Evolutionary conservation across 2,113 vertebrate genomes (phyloP), one percentile per base, ranked within the genome.

Genomic region (Engraulis encrasicolus): DNA sequence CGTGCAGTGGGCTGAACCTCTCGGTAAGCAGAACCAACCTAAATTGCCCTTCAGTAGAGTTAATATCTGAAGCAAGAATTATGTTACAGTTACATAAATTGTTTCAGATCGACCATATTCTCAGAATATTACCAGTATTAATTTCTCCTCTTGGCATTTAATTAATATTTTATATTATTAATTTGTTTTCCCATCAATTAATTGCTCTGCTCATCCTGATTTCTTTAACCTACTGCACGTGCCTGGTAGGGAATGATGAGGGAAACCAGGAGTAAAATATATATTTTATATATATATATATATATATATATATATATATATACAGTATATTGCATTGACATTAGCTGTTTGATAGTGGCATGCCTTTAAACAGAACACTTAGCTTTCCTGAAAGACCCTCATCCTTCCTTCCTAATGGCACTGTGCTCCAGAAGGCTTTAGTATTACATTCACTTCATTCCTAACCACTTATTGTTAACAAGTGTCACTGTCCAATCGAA

Each of bases 1-100:
- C 61, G 61, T 71, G 61, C 61, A 71, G 27, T 71, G 61, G 61
- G 61, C 61, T 31, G 61, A 31, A 71, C 61, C 61, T 34, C 61
- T 71, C 23, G 61, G 61, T 71, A 34, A 71, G 61, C 27, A 71
- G 61, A 14, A 71, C 0, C 1, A 61, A 61, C 23, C 23, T 1
- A 61, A 14, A 11, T 20, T 6, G 11, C 6, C 1, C 11, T 71
- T 31, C 18, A 20, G 19, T 19, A 58, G 52, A 20, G 9, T 71
- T 14, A 71, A 45, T 27, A 71, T 71, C 61, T 71, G 23, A 71
- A 6, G 27, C 61, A 27, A 71, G 61, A 34, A 15, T 14, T 71
- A 31, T 31, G 61, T 34, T 12, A 34, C 12, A 71, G 12, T 71
- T 31, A 71, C 9, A 71, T 71, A 12, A 12, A 27, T 9, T 71